Base-by-base conservation (phyloP, 2,797 vertebrate genomes). In the Cheirogaleus major region DNA sequence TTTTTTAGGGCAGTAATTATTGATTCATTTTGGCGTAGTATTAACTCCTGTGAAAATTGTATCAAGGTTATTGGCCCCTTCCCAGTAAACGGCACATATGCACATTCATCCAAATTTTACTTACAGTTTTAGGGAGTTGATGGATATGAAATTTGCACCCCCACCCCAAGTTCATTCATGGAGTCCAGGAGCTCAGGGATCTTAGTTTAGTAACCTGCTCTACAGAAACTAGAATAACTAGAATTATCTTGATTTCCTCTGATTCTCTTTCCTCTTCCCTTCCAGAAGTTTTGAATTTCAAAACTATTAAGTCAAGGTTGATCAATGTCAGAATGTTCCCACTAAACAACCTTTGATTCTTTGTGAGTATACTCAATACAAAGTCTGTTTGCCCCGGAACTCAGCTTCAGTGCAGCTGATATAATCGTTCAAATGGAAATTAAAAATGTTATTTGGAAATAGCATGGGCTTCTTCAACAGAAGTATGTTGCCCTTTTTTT, bases 101-200 rank as follows among this genome's bases (percentile, higher is more conserved):
- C 13, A 27, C 25, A 48, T 41, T 67, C 35, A 32, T 32, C n/a
- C 50, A 15, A 65, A n/a, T 25, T 38, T 70, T 73, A 22, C 30
- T 65, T 90, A 22, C 32, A 5, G 55, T 27, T 41, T 48, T 35
- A 52, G 57, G 65, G 23, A 38, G 6, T 30, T 61, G 4, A 5
- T 11, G 8, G 2, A 6, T 38, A 35, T 3, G 4, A 69, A 35
- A 14, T 65, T 45, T 22, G 32, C 1, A 20, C 1, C 11, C 0
- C 9, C 18, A n/a, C n/a, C 20, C 43, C 5, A n/a, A 4, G 2
- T 59, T 85, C 27, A 32, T n/a, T 14, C 7, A 5, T 2, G 13
- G 8, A 59, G 38, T 12, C 27, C 17, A 10, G 23, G 23, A 69
- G 43, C 20, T 91, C 35, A 1, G 9, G 27, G 35, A 55, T 35